Conservation (phyloP, 2,113 vertebrate genomes). For the Odobenus rosmarus region DNA sequence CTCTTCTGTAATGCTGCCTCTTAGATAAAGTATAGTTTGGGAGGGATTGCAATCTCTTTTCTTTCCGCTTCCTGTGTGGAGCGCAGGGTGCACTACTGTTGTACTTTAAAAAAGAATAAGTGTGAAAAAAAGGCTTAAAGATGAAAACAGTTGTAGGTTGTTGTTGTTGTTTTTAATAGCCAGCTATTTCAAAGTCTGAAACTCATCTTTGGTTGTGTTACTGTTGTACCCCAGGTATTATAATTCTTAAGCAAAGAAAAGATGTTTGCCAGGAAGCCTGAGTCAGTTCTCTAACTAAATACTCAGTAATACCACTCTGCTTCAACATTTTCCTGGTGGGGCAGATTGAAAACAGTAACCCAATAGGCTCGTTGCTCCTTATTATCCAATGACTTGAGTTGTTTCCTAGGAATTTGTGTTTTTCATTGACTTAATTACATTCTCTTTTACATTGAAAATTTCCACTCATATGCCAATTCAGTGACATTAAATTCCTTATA, state of each 20-base stretch:
- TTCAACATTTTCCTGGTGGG: constrained; percentile 11
- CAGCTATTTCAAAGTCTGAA: constrained; percentile 57
- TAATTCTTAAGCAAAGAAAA: constrained; percentile 55
- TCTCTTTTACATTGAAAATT: not conserved
- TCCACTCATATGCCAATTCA: not conserved
- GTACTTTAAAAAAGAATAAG: constrained; percentile 52
- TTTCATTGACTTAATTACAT: constrained; percentile 12
- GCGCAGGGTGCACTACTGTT: not conserved
- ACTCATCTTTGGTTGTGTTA: not conserved
- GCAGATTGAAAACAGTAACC: not conserved
- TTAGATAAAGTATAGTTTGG: constrained; percentile 59
- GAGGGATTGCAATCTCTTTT: constrained; percentile 52
- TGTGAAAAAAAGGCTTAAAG: constrained; percentile 7
- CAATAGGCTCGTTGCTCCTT: not conserved
- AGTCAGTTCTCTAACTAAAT: constrained; percentile 35
- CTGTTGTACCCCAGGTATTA: not conserved
- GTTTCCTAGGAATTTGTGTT: not conserved
- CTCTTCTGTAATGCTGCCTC: constrained; percentile 63
- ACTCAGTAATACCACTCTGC: not conserved
- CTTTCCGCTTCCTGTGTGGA: constrained; percentile 69
- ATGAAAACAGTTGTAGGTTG: constrained; percentile 22
- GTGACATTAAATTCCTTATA: not conserved
- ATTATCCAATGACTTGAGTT: not conserved
- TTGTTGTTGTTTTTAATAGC: not conserved
- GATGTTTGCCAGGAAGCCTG: constrained; percentile 53